These are phyloP conservation scores for Chondrilla cf. caribensis DNA, from an alignment of 37 sponge, comb jelly and placozoan genomes.

Conservation along the genomic window DNA sequence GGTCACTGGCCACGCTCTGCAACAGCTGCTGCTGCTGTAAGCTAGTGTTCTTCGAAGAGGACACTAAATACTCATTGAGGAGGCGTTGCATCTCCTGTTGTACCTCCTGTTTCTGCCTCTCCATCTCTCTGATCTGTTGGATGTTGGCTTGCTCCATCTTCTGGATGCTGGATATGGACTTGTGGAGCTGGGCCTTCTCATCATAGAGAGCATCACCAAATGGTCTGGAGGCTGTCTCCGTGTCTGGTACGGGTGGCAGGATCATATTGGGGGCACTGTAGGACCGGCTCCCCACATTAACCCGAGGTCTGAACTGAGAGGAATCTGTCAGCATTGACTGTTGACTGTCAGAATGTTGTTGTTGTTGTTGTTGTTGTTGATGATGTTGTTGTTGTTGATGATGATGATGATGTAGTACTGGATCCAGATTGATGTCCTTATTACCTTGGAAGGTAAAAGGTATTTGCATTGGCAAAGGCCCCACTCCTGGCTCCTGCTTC, in stretches of 20 bases:
- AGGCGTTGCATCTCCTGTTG: slow-evolving; percentile 34
- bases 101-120: slow-evolving; percentile 38
- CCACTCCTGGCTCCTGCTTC: neutral
- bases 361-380: neutral
- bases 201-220: slow-evolving; percentile 1
- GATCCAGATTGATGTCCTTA: too few species aligned
- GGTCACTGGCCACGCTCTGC: slow-evolving; percentile 41
- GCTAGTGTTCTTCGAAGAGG: neutral
- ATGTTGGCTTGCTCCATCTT: slow-evolving; percentile 24
- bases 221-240: neutral
- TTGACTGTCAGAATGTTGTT: neutral
- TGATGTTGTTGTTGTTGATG: neutral
- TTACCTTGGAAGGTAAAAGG: too few species aligned
- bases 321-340: neutral
- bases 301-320: neutral
- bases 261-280: neutral
- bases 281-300: too few species aligned
- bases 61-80: slow-evolving; percentile 9
- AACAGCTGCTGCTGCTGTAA: slow-evolving; percentile 38
- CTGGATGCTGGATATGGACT: slow-evolving; percentile 4
- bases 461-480: neutral
- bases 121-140: slow-evolving; percentile 46
- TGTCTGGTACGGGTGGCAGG: neutral
- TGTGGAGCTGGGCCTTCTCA: slow-evolving; percentile 13
- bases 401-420: neutral